phyloP scores from a whole-genome alignment of 2,797 vertebrate species.

The Sebastes trivittatus region DNA sequence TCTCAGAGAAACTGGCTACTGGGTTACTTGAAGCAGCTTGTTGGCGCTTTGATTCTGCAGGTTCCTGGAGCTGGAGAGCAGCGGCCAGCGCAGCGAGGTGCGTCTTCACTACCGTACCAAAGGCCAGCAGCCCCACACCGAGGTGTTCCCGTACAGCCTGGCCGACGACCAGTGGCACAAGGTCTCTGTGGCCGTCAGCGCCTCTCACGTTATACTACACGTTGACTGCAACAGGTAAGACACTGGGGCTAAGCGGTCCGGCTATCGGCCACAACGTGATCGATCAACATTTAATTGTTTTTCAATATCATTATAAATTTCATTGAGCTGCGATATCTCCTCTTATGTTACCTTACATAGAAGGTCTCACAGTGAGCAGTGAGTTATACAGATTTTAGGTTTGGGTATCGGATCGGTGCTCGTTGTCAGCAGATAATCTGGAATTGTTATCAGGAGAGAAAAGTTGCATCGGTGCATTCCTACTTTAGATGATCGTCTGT shows the following conservation, averaged over 20 bases:
- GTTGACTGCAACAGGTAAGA: slow-evolving; percentile 96
- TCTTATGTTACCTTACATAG: background rate
- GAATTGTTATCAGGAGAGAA: background rate
- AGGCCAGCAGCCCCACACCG: slow-evolving; percentile 89
- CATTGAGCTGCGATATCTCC: background rate
- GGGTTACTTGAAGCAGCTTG: background rate
- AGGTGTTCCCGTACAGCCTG: slow-evolving; percentile 96
- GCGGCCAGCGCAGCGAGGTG: slow-evolving; percentile 94
- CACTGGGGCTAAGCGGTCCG: background rate
- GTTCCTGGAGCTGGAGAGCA: slow-evolving; percentile 97
- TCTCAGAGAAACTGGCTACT: background rate
- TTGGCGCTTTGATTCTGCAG: slow-evolving; percentile 65
- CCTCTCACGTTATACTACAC: slow-evolving; percentile 93
- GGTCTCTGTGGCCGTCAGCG: slow-evolving; percentile 93
- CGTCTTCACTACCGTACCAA: slow-evolving; percentile 93
- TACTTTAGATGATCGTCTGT: background rate
- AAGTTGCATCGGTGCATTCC: background rate
- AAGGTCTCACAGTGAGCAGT: background rate
- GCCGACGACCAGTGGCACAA: slow-evolving; percentile 97
- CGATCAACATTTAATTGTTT: background rate
- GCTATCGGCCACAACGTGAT: background rate
- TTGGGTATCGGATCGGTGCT: background rate
- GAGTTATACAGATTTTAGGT: background rate
- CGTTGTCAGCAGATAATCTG: no score
- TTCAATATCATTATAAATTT: background rate